Evolutionary conservation across 53 echinoderm and acorn worm species (phyloP).

Genomic region (Arbacia lixula): DNA sequence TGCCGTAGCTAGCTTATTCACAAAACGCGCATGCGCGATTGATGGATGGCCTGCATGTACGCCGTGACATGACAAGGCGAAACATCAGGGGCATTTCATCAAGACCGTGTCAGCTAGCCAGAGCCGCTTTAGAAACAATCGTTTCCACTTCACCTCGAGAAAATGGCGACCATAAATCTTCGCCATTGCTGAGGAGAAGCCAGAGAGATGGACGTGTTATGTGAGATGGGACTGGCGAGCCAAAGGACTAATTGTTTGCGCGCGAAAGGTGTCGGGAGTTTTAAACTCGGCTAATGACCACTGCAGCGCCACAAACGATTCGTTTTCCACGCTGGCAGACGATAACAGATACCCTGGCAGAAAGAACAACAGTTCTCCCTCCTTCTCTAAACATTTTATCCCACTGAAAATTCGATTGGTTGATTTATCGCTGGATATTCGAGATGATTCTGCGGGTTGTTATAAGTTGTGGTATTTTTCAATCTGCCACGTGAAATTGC

Average conservation of each 20-base stretch:
- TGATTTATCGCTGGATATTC: too few relatives aligned
- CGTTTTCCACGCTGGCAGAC: conserved; percentile 16
- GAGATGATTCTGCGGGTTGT: too few relatives aligned
- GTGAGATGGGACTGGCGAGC: conserved; percentile 5
- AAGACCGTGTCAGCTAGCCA: conserved; percentile 29
- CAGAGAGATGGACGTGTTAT: too few relatives aligned
- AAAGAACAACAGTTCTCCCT: too few relatives aligned
- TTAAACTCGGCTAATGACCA: conserved; percentile 30
- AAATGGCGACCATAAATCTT: conserved; percentile 43
- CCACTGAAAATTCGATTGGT: too few relatives aligned
- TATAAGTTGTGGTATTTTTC: too few relatives aligned
- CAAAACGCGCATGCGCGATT: too few relatives aligned
- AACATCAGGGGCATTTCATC: conserved; percentile 1
- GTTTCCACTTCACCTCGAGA: conserved; percentile 30
- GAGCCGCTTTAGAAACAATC: conserved; percentile 41
- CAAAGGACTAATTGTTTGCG: conserved; percentile 38
- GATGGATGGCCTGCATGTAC: too few relatives aligned
- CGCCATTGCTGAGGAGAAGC: conserved; percentile 12
- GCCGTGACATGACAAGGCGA: too few relatives aligned
- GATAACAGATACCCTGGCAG: background rate
- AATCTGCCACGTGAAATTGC: too few relatives aligned
- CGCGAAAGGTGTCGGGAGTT: conserved; percentile 14
- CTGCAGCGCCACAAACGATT: background rate
- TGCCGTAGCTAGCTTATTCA: too few relatives aligned
- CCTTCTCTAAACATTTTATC: too few relatives aligned